These are phyloP conservation scores for Apis mellifera DNA, from an alignment of 1,140 invertebrate genomes.

Conservation along the genomic window Amel_HAv3.1 CM009941.2:8995501-8996000, in stretches of 20 bases:
- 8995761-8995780: not conserved
- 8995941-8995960: slow-evolving; percentile 9
- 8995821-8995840: slow-evolving; percentile 5
- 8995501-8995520: too few species aligned
- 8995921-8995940: not conserved
- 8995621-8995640: too few species aligned
- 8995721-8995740: not conserved
- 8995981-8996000: not conserved
- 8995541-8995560: too few species aligned
- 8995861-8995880: slow-evolving; percentile 27
- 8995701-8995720: too few species aligned
- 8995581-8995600: too few species aligned
- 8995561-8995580: too few species aligned
- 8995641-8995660: too few species aligned
- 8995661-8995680: too few species aligned
- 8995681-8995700: too few species aligned
- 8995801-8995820: not conserved
- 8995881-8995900: slow-evolving; percentile 11
- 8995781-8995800: slow-evolving; percentile 8
- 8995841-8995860: slow-evolving; percentile 10
- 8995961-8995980: not conserved
- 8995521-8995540: too few species aligned
- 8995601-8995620: too few species aligned
- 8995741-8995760: not conserved
- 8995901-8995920: not conserved